Base-by-base conservation (phyloP, 2,113 vertebrate species). In the Thinocorus orbignyianus region DNA sequence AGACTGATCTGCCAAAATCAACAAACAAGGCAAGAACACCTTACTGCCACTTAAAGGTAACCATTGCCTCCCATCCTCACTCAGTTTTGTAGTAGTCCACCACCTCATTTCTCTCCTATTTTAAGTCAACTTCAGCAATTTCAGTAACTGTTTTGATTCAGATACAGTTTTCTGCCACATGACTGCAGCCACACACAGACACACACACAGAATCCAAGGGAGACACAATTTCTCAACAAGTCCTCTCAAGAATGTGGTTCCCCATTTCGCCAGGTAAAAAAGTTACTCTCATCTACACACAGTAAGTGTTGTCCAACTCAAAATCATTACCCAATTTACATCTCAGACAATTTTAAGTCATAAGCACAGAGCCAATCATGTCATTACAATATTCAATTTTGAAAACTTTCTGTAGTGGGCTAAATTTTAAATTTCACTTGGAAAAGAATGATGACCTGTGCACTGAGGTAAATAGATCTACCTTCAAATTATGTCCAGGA, bases 141-240 rank as follows among this genome's bases (percentile, higher is more conserved):
- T 72, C 39, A 71, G 7, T 18, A 28, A 11, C 3, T 35, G 19
- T 19, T 81, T 73, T 61, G 30, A 33, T 69, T 52, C 5, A 3
- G 30, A 25, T 19, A 31, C 2, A 24, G 18, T 18, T 4, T 35
- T 46, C 13, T 31, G 35, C 19, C 25, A 18, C 0, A 0, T 24
- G 44, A n/a, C 33, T 42, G 19, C 13, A 82, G 28, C 23, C 46
- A 41, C 2, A 41, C 24, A 28, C 20, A 25, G 18, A 31, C 30
- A 31, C 2, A 46, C 6, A 23, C 9, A 44, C 11, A 41, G 8
- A 18, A 51, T 5, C 37, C 14, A 60, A 41, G 9, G 3, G 19
- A 49, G 49, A 72, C 1, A 1, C 17, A 55, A 9, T 14, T 64
- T 58, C 46, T 23, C 57, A 70, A 5, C 10, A 81, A 49, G 15